Evolutionary conservation across 1,140 invertebrate species (phyloP), one percentile per base, ranked within the genome.

Genomic region (Temnothorax curvispinosus): DNA sequence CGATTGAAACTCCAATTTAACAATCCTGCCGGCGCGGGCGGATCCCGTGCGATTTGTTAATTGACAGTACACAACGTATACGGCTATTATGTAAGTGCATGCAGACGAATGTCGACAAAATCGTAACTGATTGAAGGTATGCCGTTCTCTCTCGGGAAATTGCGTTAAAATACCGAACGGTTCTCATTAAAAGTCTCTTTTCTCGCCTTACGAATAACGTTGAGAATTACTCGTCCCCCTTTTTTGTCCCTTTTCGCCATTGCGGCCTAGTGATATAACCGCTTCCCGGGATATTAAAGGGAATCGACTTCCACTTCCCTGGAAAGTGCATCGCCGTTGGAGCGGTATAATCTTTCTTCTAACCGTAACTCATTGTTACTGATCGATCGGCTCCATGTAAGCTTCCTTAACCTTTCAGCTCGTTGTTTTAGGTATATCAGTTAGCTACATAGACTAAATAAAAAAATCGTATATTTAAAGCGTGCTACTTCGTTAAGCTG

Each of bases 271-370:
- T 82, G 69, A 84, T 84, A 62, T 75, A 84, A 84, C 54, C 71
- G 87, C 84, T 56, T 21, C 15, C 58, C 56, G 58, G 58, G 74
- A 80, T 86, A 65, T 86, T 88, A 80, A 76, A 85, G 65, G 52
- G 87, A 88, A 88, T 88, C 85, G 77, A 85, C 87, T 85, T 80
- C 62, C 84, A 78, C 76, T 74, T 77, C 75, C 41, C 56, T 35
- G 84, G 62, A 78, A 74, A 85, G 56, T 74, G 75, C 69, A 86
- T 77, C 84, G 74, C 52, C 87, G 44, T 85, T 85, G 71, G 56
- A 67, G 81, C 75, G 87, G 58, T 80, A 64, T 62, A 86, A 86
- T 80, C 84, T 77, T 86, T 86, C 76, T 86, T 86, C 75, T 69
- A 56, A 65, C 54, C 87, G 67, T 69, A 80, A 86, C 77, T 88